phyloP scores from a whole-genome alignment of 2,797 vertebrate genomes.

The Spondyliosoma cantharus region DNA sequence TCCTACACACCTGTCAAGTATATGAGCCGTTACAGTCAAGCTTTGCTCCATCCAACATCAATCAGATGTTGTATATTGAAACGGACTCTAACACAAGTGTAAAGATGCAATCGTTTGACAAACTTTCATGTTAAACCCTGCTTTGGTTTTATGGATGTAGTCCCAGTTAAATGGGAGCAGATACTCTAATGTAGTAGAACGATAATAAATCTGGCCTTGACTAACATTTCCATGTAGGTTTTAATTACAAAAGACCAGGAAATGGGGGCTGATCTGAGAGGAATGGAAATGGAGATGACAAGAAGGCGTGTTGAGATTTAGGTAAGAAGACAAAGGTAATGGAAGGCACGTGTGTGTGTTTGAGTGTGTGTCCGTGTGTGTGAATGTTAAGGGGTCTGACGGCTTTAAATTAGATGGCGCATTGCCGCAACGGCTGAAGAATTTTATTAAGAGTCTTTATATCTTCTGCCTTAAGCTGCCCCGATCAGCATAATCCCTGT shows the following conservation, averaged over 20 bases:
- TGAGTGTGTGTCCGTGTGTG: conserved; percentile 16
- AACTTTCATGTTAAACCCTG: not conserved
- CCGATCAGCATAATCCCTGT: conserved; percentile 85
- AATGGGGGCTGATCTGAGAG: conserved; percentile 33
- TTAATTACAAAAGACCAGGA: conserved; percentile 46
- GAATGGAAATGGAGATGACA: conserved; percentile 42
- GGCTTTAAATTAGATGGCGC: conserved; percentile 79
- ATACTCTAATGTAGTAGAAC: conserved; percentile 12
- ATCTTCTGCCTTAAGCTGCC: conserved; percentile 79
- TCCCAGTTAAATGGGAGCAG: not conserved
- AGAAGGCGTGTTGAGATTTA: conserved; percentile 41
- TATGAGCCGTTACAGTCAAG: too few relatives aligned
- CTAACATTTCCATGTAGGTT: conserved; percentile 40
- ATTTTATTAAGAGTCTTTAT: conserved; percentile 87
- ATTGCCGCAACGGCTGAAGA: conserved; percentile 77
- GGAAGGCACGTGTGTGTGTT: conserved; percentile 1
- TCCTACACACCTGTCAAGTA: too few relatives aligned
- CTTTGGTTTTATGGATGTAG: not conserved
- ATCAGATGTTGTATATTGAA: not conserved
- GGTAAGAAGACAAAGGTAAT: conserved; percentile 30
- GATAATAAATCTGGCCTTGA: conserved; percentile 24
- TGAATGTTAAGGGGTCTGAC: conserved; percentile 39
- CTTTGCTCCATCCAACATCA: conserved; percentile 7
- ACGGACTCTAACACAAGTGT: not conserved
- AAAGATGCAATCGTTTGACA: not conserved